Percentiles rank a stretch among this genome's conserved stretches.
Conservation (phyloP, 2,113 vertebrate genomes). For the Oryzias celebensis region DNA sequence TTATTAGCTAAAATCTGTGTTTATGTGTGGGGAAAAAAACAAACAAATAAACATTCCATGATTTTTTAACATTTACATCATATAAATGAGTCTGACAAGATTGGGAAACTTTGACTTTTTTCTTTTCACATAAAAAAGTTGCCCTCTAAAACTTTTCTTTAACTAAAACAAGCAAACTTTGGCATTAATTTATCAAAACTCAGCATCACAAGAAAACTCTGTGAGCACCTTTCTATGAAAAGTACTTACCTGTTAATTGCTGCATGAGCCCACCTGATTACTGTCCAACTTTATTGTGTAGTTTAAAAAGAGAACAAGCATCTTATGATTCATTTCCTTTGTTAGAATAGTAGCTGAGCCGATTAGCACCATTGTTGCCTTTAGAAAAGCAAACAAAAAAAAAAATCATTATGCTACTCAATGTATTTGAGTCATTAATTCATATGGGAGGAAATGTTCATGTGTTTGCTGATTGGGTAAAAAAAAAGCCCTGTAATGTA, state of each 20-base stretch:
- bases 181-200: conserved; percentile 10
- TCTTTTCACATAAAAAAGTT: too few relatives aligned
- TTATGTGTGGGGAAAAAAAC: neutral
- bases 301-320: conserved; percentile 57
- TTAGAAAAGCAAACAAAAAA: conserved; percentile 60
- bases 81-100: too few relatives aligned
- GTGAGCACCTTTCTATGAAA: conserved; percentile 16
- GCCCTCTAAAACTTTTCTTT: neutral
- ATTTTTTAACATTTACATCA: too few relatives aligned
- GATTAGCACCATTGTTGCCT: conserved; percentile 71
- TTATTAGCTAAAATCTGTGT: neutral
- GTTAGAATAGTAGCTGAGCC: conserved; percentile 72
- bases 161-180: neutral
- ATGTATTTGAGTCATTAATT: conserved; percentile 74
- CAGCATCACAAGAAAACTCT: conserved; percentile 19
- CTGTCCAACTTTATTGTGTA: conserved; percentile 56
- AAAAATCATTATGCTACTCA: conserved; percentile 69
- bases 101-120: neutral
- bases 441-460: conserved; percentile 62
- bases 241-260: conserved; percentile 21
- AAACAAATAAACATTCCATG: too few relatives aligned
- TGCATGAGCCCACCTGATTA: conserved; percentile 36
- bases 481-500: conserved; percentile 57
- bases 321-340: conserved; percentile 68
- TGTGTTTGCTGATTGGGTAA: conserved; percentile 65